Conservation (phyloP, 2,113 vertebrate genomes). For the Porphyrio hochstetteri region DNA sequence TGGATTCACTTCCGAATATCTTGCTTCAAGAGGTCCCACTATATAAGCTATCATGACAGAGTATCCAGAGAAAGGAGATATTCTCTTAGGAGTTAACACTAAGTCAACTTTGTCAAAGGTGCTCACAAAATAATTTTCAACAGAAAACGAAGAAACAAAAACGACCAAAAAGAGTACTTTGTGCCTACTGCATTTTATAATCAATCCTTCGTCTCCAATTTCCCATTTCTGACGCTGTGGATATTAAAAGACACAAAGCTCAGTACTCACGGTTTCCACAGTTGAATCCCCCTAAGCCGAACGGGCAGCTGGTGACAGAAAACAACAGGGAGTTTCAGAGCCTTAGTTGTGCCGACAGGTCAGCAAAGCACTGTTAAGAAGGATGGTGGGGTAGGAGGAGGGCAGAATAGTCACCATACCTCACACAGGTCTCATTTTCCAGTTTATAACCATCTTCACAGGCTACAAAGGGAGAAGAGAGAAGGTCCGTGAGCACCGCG, state of each 20-base stretch:
- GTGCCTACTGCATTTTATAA: not conserved
- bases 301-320: slow-evolving; percentile 85
- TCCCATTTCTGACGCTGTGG: not conserved
- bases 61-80: not conserved
- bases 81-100: not conserved
- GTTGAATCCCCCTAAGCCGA: slow-evolving; percentile 97
- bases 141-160: not conserved
- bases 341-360: not conserved
- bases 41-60: not conserved
- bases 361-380: not conserved
- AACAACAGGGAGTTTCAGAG: slow-evolving; percentile 33
- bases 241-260: not conserved
- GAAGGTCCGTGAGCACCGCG: slow-evolving; percentile 6
- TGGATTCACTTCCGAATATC: not conserved
- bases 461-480: slow-evolving; percentile 74
- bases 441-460: slow-evolving; percentile 92
- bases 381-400: not conserved
- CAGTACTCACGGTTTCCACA: slow-evolving; percentile 91
- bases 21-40: not conserved
- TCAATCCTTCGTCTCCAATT: not conserved
- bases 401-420: slow-evolving; percentile 75
- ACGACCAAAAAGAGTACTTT: rapidly evolving
- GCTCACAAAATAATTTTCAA: not conserved
- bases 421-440: slow-evolving; percentile 89
- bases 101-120: not conserved